Percentiles rank a stretch among this genome's conserved stretches.
phyloP scores from a whole-genome alignment of 2,113 vertebrate species.

The Dasyurus viverrinus region DNA sequence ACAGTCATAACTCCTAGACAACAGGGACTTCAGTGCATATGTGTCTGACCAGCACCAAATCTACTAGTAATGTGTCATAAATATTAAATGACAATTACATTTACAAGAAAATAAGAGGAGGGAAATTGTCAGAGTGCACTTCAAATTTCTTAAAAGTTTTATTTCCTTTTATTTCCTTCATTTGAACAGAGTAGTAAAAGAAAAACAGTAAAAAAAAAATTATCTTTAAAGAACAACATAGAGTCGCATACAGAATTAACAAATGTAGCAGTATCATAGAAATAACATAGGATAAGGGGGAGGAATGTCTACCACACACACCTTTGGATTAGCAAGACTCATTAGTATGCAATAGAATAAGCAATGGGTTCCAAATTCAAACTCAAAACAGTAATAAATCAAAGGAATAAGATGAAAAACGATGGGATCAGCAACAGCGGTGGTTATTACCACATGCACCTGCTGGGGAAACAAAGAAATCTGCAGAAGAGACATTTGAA shows the following conservation, averaged over 20 bases:
- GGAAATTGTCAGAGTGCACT: slow-evolving; percentile 11
- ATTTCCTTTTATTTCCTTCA: background rate
- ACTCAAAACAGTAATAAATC: slow-evolving; percentile 62
- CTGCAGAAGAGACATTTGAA: slow-evolving; percentile 21
- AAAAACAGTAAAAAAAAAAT: slow-evolving; percentile 8
- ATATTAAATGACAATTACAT: background rate
- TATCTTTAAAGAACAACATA: background rate
- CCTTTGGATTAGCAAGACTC: slow-evolving; percentile 51
- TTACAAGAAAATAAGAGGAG: slow-evolving; percentile 26
- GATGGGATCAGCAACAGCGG: background rate
- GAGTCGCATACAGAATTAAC: slow-evolving; percentile 2
- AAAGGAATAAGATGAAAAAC: slow-evolving; percentile 59
- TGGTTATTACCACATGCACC: slow-evolving; percentile 32
- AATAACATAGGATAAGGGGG: slow-evolving; percentile 12
- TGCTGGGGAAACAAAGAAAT: slow-evolving; percentile 40
- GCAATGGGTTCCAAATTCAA: slow-evolving; percentile 54
- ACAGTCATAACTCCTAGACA: slow-evolving; percentile 4
- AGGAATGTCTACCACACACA: background rate
- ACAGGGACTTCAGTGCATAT: background rate
- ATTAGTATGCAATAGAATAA: slow-evolving; percentile 54
- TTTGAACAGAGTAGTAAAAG: slow-evolving; percentile 18
- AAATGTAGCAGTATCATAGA: slow-evolving; percentile 45
- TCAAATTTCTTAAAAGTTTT: slow-evolving; percentile 26
- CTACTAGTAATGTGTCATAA: background rate
- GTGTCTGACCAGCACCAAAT: background rate